Percentiles rank a stretch among this genome's conserved stretches.
Evolutionary conservation across 2,888 invertebrate genomes (phyloP).

Genomic region (Cerastoderma edule): DNA sequence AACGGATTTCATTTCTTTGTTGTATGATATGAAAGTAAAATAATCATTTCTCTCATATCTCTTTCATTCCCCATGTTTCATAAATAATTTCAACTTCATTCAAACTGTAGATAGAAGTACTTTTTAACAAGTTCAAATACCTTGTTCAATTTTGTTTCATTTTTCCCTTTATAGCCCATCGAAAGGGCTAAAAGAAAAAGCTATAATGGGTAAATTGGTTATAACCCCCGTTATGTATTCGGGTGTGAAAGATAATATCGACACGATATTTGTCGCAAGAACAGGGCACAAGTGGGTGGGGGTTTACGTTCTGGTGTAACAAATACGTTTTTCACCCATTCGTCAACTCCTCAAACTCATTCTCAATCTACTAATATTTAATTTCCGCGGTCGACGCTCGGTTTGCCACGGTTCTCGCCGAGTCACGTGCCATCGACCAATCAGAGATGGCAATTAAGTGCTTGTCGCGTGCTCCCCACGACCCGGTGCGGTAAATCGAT

Average conservation of each 20-base stretch:
- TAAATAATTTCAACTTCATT: no score
- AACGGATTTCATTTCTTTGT: no score
- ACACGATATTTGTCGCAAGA: conserved; percentile 20
- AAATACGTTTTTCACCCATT: conserved; percentile 35
- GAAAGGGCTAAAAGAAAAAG: no score
- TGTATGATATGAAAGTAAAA: no score
- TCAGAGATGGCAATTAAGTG: conserved; percentile 56
- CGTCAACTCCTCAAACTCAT: conserved; percentile 11
- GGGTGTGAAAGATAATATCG: conserved; percentile 49
- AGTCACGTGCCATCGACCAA: conserved; percentile 63
- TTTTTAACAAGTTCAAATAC: no score
- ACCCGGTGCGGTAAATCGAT: conserved; percentile 49
- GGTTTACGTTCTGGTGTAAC: conserved; percentile 41
- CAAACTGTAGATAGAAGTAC: no score
- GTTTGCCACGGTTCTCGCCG: conserved; percentile 16
- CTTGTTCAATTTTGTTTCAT: no score
- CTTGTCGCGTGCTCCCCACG: conserved; percentile 67
- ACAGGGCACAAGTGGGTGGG: no score
- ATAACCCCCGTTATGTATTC: background rate
- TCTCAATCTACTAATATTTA: conserved; percentile 19
- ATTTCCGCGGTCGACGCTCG: conserved; percentile 3
- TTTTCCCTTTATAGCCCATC: no score
- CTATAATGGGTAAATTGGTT: no score
- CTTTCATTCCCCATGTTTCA: no score
- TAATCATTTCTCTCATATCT: no score